Base-by-base conservation (phyloP, 2,888 invertebrate species). In the Dilophus febrilis region DNA sequence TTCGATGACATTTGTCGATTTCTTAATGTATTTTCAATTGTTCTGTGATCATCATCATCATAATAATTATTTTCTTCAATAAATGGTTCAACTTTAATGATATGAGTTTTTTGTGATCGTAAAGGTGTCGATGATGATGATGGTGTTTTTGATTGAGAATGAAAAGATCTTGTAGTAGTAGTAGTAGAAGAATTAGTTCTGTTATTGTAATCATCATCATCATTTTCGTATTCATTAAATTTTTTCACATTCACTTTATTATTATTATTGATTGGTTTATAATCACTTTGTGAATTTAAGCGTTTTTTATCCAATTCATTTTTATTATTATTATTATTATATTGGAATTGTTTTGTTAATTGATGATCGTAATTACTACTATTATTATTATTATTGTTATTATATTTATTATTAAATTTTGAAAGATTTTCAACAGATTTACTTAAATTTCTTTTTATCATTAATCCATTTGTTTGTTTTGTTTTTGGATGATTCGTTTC, bases 401-500 rank as follows among this genome's bases (percentile, higher is more conserved):
- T 12, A 28, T 28, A 28, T 28, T 36, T 17, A 36, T 17, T 36
- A 14, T 17, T 17, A n/a, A 35, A 18, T 35, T 32, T 38, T n/a
- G 42, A 35, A 35, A 45, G 34, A 40, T 45, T 45, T 29, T 45
- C 44, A 12, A 42, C 37, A 2, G 44, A 45, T 30, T 45, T 45
- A 31, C 42, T 45, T 2, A 45, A 12, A 35, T 37, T 42, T 35
- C 26, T 39, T 22, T 38, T 40, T 33, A 31, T 17, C 11, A 37
- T 31, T 27, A 38, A 33, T 12, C 12, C 16, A 33, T 12, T 17
- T 12, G 7, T 17, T 10, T 14, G 7, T 41, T 40, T 8, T 39
- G 36, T 19, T 45, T 37, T 11, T 43, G 38, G 19, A 42, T 22
- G 4, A 43, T 16, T 2, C 40, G 37, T 31, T 46, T 46, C 10